A percentile compares a stretch with the other conserved stretches of the same genome.
Conservation (phyloP, 2,113 vertebrate genomes). For the Nycticryphes semicollaris region DNA sequence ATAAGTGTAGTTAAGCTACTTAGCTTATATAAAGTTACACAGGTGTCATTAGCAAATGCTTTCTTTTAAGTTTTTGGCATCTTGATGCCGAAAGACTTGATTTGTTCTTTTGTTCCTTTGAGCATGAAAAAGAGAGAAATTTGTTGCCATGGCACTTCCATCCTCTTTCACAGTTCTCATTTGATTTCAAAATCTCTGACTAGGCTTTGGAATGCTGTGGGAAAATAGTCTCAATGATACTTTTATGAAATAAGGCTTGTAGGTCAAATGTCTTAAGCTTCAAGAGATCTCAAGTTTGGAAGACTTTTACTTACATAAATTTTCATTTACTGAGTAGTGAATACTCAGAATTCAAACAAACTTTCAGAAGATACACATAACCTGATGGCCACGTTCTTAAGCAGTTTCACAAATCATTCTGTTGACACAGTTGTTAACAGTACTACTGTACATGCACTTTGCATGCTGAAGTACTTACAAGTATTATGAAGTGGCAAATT, state of each 20-base stretch:
- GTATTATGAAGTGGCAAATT: not conserved
- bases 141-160: not conserved
- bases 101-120: not conserved
- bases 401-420: not conserved
- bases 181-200: not conserved
- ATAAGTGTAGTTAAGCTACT: not conserved
- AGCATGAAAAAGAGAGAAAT: not conserved
- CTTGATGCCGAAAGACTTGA: not conserved
- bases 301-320: not conserved
- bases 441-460: not conserved
- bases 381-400: not conserved
- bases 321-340: not conserved
- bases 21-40: not conserved
- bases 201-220: not conserved
- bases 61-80: not conserved
- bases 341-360: not conserved
- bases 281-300: not conserved
- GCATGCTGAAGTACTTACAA: not conserved
- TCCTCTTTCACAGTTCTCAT: not conserved
- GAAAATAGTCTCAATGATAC: not conserved
- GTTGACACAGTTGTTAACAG: not conserved
- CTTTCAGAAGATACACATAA: not conserved
- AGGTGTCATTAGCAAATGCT: not conserved
- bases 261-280: not conserved
- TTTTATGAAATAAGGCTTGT: not conserved